These are phyloP conservation scores for Coilia nasus DNA, from an alignment of 2,797 vertebrate species.

Conservation along the genomic window DNA sequence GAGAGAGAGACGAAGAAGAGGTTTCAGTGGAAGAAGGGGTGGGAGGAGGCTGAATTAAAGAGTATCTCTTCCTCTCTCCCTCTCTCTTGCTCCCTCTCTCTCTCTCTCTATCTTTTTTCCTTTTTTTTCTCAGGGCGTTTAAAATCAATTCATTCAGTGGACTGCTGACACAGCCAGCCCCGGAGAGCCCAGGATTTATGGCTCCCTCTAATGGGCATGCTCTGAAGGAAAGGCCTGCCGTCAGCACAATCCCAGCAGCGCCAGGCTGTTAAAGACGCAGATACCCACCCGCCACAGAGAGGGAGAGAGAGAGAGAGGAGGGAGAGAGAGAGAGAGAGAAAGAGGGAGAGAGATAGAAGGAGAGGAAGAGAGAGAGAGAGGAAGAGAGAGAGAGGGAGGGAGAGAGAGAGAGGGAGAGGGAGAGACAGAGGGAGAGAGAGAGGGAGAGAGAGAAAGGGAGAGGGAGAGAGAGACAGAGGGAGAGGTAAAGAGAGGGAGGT, in stretches of 20 bases:
- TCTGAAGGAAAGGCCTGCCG: constrained; percentile 79
- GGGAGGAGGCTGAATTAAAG: constrained; percentile 71
- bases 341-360: constrained; percentile 1
- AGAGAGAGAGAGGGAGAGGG: constrained; percentile 14
- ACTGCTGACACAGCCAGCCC: constrained; percentile 86
- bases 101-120: constrained; percentile 28
- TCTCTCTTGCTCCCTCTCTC: constrained; percentile 17
- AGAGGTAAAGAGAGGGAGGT: too few relatives aligned
- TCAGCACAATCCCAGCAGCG: constrained; percentile 80
- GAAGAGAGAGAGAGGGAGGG: background rate
- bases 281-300: constrained; percentile 37
- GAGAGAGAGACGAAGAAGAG: background rate
- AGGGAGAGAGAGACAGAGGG: background rate
- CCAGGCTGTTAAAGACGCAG: constrained; percentile 71
- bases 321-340: background rate
- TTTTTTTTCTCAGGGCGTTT: constrained; percentile 73
- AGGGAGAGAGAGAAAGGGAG: too few relatives aligned
- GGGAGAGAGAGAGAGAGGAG: background rate
- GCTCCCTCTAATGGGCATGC: constrained; percentile 83
- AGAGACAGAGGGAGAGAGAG: background rate
- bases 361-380: background rate
- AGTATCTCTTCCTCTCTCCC: constrained; percentile 57
- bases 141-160: constrained; percentile 90
- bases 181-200: constrained; percentile 85
- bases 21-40: constrained; percentile 37